phyloP scores from a whole-genome alignment of 1,140 invertebrate species.

The Colletes latitarsis region DNA sequence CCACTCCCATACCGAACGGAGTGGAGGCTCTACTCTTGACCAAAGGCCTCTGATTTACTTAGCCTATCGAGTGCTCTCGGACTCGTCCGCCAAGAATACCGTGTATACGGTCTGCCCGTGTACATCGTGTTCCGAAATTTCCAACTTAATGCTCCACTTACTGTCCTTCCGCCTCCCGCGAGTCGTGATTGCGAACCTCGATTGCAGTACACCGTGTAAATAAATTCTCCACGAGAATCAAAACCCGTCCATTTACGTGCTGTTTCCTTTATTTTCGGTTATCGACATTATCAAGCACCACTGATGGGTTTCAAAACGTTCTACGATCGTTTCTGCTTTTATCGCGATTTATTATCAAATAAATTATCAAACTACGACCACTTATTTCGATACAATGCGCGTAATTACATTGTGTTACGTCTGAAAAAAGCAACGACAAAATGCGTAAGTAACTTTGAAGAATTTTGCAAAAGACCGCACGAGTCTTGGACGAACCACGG shows the following conservation, averaged over 20 bases:
- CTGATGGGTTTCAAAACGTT: too few relatives aligned
- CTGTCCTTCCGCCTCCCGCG: slow-evolving; percentile 42
- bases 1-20: slow-evolving; percentile 32
- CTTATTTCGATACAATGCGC: too few relatives aligned
- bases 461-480: background rate
- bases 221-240: background rate
- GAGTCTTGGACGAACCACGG: background rate
- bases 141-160: slow-evolving; percentile 66
- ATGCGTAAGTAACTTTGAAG: background rate
- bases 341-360: too few relatives aligned
- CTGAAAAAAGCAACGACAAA: too few relatives aligned
- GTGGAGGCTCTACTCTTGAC: slow-evolving; percentile 62
- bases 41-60: slow-evolving; percentile 78
- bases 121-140: slow-evolving; percentile 59
- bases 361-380: too few relatives aligned
- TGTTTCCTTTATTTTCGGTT: too few relatives aligned
- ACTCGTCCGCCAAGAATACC: slow-evolving; percentile 71
- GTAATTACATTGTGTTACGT: too few relatives aligned
- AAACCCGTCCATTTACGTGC: background rate
- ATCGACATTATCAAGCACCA: too few relatives aligned
- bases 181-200: slow-evolving; percentile 13
- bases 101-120: background rate
- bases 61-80: slow-evolving; percentile 75
- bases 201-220: slow-evolving; percentile 18
- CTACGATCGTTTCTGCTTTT: too few relatives aligned